Evolutionary conservation across 2,888 invertebrate species (phyloP).

Genomic region (Eurytoma adleriae): DNA sequence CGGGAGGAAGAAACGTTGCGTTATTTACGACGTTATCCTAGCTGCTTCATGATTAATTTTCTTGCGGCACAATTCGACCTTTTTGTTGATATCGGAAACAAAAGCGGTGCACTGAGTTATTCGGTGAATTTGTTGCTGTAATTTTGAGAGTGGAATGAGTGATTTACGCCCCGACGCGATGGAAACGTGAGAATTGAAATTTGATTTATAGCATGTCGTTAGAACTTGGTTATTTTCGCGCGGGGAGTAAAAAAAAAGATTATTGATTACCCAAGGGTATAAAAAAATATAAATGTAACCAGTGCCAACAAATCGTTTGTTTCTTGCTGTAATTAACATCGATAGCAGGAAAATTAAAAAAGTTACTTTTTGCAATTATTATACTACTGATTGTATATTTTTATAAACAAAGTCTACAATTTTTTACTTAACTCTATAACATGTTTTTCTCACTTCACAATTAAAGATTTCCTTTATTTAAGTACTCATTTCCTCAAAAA

Average conservation of each 20-base stretch:
- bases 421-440: too few species aligned
- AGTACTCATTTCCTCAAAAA: too few species aligned
- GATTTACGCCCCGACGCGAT: slow-evolving; percentile 16
- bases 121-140: slow-evolving; percentile 15
- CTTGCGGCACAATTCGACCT: neutral
- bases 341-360: too few species aligned
- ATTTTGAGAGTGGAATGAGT: slow-evolving; percentile 11
- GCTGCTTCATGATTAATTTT: slow-evolving; percentile 26
- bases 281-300: too few species aligned
- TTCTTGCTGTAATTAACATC: too few species aligned
- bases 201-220: slow-evolving; percentile 21
- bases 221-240: neutral
- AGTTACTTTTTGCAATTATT: too few species aligned
- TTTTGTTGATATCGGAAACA: slow-evolving; percentile 15
- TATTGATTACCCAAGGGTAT: too few species aligned
- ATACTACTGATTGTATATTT: too few species aligned
- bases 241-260: neutral
- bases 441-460: too few species aligned
- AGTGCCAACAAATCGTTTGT: too few species aligned
- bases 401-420: too few species aligned
- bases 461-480: too few species aligned
- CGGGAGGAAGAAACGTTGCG: neutral
- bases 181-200: slow-evolving; percentile 18
- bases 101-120: neutral
- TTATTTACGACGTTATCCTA: slow-evolving; percentile 23